phyloP scores from a whole-genome alignment of 2,113 vertebrate genomes.

The Cochlearius cochlearius region DNA sequence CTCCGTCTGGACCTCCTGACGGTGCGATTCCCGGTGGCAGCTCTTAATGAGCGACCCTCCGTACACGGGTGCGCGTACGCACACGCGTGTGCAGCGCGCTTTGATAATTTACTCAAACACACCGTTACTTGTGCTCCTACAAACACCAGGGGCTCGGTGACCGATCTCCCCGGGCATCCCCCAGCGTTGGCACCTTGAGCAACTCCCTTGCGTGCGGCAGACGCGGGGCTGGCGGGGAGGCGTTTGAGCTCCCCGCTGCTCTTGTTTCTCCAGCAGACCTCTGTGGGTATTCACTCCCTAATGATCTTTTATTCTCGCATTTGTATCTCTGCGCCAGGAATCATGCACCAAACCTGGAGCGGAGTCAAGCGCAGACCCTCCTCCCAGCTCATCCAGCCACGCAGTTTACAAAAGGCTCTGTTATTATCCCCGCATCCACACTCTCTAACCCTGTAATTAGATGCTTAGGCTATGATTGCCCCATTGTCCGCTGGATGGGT shows the following conservation, averaged over 20 bases:
- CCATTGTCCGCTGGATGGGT: constrained; percentile 64
- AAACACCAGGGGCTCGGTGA: rapidly evolving
- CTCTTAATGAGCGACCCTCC: rapidly evolving
- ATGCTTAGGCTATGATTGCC: constrained; percentile 68
- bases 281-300: background rate
- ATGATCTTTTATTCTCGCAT: background rate
- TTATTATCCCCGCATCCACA: constrained; percentile 39
- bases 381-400: background rate
- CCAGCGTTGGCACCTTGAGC: rapidly evolving
- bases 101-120: background rate
- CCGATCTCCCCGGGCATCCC: rapidly evolving
- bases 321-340: background rate
- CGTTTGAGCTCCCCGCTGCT: background rate
- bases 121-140: rapidly evolving
- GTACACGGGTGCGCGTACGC: rapidly evolving
- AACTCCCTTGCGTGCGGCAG: rapidly evolving
- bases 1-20: background rate
- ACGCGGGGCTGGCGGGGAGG: rapidly evolving
- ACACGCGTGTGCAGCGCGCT: background rate
- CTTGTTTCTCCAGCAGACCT: background rate
- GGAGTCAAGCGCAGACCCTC: background rate
- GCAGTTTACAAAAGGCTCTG: background rate
- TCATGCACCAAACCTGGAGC: background rate
- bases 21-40: rapidly evolving
- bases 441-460: constrained; percentile 63